phyloP scores from a whole-genome alignment of 1,140 invertebrate species.

The Microplitis mediator region DNA sequence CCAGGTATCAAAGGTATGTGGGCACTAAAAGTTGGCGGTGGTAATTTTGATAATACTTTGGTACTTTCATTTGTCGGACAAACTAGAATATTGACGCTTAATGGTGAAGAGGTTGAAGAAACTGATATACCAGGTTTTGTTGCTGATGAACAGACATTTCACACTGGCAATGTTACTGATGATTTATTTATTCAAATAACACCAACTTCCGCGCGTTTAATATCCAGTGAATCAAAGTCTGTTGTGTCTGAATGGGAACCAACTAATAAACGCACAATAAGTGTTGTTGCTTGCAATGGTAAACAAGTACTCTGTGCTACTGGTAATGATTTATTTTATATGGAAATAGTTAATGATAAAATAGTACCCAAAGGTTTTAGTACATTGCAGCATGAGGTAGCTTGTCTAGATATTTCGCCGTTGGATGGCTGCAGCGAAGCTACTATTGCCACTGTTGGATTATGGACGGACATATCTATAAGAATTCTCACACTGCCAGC shows the following conservation, averaged over 20 bases:
- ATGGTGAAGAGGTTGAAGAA: slow-evolving; percentile 96
- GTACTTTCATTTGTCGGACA: slow-evolving; percentile 94
- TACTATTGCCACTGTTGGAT: slow-evolving; percentile 85
- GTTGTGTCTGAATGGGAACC: slow-evolving; percentile 82
- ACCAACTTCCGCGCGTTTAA: slow-evolving; percentile 71
- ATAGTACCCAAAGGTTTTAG: slow-evolving; percentile 71
- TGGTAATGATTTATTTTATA: slow-evolving; percentile 87
- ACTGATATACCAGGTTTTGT: slow-evolving; percentile 90
- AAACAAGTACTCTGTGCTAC: slow-evolving; percentile 87
- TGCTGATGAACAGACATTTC: slow-evolving; percentile 90
- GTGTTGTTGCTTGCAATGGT: slow-evolving; percentile 85
- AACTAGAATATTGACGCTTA: slow-evolving; percentile 86
- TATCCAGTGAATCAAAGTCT: slow-evolving; percentile 71
- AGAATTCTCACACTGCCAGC: slow-evolving; percentile 80
- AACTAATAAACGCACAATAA: slow-evolving; percentile 76
- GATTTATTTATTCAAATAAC: slow-evolving; percentile 87
- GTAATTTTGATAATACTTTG: slow-evolving; percentile 82
- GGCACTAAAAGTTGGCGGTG: slow-evolving; percentile 79
- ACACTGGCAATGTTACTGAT: slow-evolving; percentile 85
- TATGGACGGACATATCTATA: slow-evolving; percentile 98
- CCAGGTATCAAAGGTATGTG: slow-evolving; percentile 97
- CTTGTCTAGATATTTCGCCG: slow-evolving; percentile 93
- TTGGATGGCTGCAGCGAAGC: slow-evolving; percentile 70
- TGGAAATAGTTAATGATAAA: slow-evolving; percentile 76
- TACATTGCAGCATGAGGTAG: slow-evolving; percentile 89